Evolutionary conservation across 2,888 invertebrate genomes (phyloP), one percentile per base, ranked within the genome.

Genomic region (Clusia tigrina): DNA sequence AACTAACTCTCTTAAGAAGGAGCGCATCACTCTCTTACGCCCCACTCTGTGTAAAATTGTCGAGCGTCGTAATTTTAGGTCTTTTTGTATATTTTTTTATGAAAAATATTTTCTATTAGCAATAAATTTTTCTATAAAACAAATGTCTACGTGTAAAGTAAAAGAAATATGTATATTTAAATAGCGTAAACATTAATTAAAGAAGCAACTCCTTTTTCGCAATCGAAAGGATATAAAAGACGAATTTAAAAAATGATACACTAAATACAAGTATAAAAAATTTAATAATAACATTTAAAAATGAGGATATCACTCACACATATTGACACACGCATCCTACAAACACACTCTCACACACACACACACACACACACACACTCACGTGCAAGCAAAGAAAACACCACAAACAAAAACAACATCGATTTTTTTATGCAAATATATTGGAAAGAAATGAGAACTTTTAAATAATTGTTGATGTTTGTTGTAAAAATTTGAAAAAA

Each of bases 361-460:
- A n/a, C n/a, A n/a, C n/a, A n/a, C n/a, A n/a, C n/a, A n/a, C n/a
- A n/a, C n/a, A n/a, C n/a, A n/a, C n/a, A n/a, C n/a, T n/a, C n/a
- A n/a, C n/a, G n/a, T n/a, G n/a, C n/a, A n/a, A n/a, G n/a, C n/a
- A n/a, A n/a, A n/a, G n/a, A n/a, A n/a, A n/a, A n/a, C n/a, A n/a
- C n/a, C n/a, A n/a, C n/a, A n/a, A n/a, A n/a, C n/a, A n/a, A n/a
- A n/a, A 37, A 18, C 55, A 22, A 59, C 59, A 59, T 59, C 59
- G 59, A 59, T 53, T 53, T 53, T 48, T 58, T 59, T 58, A 20
- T 58, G 38, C 38, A 55, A 54, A 10, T 18, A 32, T 10, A n/a
- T 17, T 18, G 17, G n/a, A 54, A 46, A 15, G 42, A 25, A 22
- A 60, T 26, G 17, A 59, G n/a, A 54, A 9, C 12, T 42, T 42